Evolutionary conservation across 2,113 vertebrate genomes (phyloP), one percentile per base, ranked within the genome.

Genomic region (Cricetomys ansorgei): DNA sequence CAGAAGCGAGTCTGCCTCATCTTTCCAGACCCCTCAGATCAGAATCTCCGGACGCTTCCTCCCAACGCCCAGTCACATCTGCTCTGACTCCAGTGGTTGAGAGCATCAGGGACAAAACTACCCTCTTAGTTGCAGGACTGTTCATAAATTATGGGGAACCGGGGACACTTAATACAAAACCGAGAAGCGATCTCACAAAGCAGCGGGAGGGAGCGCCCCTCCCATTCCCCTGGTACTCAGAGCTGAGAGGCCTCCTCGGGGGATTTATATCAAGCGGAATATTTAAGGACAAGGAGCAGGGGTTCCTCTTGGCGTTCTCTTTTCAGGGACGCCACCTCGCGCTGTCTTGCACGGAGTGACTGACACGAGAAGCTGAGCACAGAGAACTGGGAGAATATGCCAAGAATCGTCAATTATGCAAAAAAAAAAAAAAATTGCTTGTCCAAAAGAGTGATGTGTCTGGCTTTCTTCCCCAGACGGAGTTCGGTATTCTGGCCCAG

Each of bases 351-450:
- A 98, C 93, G 96, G 98, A 97, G 94, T 90, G 97, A 98, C 93
- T 98, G 98, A 98, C 98, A 98, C 98, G 97, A 96, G 91, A 97
- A 92, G 97, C 98, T 97, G 98, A 97, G 98, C 90, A 91, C 80
- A 89, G 97, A 97, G 97, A 97, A 97, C 97, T 75, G 62, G 40
- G 97, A 98, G 97, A 97, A 98, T 97, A 98, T 98, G 98, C 98
- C 98, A 98, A 98, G 98, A 98, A 98, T 97, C 98, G 98, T 98
- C 98, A 98, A 98, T 98, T 98, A 98, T 98, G 98, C 97, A 98
- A 98, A 98, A 98, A 97, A 97, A 83, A 73, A 69, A 69, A 77
- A 93, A 95, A 97, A 93, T 87, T 43, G 64, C 97, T 96, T 94
- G 91, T 97, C 97, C 97, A 86, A 91, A 94, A 97, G 97, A 98